These are phyloP conservation scores for Bombus confusus DNA, from an alignment of 1,140 invertebrate species.

Conservation along the genomic window DNA sequence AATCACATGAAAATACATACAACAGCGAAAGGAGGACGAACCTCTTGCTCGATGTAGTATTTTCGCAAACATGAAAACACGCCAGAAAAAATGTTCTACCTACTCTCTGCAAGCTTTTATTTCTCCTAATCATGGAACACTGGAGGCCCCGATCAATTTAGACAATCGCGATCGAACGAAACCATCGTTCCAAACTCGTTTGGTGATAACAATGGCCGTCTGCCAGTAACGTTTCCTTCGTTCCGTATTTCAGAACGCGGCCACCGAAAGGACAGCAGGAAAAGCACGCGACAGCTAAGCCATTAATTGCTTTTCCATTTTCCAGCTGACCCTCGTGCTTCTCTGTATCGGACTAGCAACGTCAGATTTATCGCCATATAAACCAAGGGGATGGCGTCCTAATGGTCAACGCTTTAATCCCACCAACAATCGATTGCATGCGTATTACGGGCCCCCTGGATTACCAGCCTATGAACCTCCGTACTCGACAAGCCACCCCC, in stretches of 20 bases:
- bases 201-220: background rate
- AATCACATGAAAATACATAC: background rate
- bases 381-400: slow-evolving; percentile 75
- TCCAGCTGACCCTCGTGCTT: slow-evolving; percentile 58
- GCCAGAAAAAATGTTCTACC: background rate
- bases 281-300: slow-evolving; percentile 30
- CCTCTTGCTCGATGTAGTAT: background rate
- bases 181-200: background rate
- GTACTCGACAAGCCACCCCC: slow-evolving; percentile 57
- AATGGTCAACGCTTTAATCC: slow-evolving; percentile 72
- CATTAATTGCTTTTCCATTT: slow-evolving; percentile 52
- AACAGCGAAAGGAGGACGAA: background rate
- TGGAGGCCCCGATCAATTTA: background rate
- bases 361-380: slow-evolving; percentile 67
- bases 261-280: background rate
- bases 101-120: too few relatives aligned
- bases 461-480: slow-evolving; percentile 68
- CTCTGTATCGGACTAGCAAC: slow-evolving; percentile 63
- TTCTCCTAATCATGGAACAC: background rate
- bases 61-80: background rate
- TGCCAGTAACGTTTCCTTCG: slow-evolving; percentile 2
- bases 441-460: slow-evolving; percentile 60
- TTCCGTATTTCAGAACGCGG: background rate
- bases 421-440: slow-evolving; percentile 61
- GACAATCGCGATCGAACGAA: slow-evolving; percentile 17